Conservation (phyloP, 2,113 vertebrate genomes). For the Balaeniceps rex region DNA sequence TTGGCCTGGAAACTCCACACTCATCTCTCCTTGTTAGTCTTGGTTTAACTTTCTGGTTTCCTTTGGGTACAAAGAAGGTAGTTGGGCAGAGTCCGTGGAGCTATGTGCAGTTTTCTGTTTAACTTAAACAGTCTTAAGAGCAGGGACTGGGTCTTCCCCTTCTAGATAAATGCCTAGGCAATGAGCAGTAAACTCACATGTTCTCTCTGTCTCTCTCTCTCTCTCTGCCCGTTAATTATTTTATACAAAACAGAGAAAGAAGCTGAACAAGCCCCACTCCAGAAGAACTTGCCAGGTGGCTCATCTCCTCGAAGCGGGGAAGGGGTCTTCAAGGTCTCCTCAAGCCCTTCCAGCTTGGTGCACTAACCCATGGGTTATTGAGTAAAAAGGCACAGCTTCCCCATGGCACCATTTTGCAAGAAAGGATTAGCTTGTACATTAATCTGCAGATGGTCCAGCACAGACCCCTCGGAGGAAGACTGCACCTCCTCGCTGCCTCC, state of each 20-base stretch:
- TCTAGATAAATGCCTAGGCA: not conserved
- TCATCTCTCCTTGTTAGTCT: not conserved
- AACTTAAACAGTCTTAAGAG: not conserved
- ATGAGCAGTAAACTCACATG: slow-evolving; percentile 23
- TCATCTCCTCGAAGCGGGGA: not conserved
- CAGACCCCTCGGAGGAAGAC: fast-evolving
- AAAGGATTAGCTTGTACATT: not conserved
- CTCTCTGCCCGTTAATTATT: not conserved
- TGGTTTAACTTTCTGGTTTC: not conserved
- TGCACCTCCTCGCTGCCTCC: not conserved
- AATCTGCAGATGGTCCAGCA: not conserved
- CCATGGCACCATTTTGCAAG: not conserved
- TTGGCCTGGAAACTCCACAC: not conserved
- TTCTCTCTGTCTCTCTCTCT: not conserved
- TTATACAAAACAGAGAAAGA: slow-evolving; percentile 56
- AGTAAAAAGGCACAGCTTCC: not conserved
- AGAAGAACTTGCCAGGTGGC: not conserved
- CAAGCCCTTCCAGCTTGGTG: not conserved
- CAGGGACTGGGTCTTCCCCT: not conserved
- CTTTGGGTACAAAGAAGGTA: not conserved
- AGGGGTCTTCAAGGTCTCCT: not conserved
- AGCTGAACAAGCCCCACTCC: slow-evolving; percentile 1
- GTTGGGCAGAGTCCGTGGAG: not conserved
- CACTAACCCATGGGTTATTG: not conserved
- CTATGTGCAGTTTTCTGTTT: not conserved